Conservation (phyloP, 1,140 invertebrate genomes). For the Drusus annulatus region DNA sequence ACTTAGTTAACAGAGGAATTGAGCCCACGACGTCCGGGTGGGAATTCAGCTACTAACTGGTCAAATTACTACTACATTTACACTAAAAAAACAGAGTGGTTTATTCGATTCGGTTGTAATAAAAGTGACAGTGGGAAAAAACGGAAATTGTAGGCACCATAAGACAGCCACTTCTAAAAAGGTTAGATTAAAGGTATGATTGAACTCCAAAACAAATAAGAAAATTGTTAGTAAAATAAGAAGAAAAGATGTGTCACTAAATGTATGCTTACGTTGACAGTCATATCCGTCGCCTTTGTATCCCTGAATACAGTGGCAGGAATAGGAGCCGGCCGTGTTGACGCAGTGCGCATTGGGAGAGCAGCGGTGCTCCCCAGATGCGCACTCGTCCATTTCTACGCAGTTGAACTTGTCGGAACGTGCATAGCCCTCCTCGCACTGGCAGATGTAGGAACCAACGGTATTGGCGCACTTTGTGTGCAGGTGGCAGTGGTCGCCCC, state of each 20-base stretch:
- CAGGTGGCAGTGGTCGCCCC: slow-evolving; percentile 85
- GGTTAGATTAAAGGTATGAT: too few relatives aligned
- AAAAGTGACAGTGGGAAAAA: too few relatives aligned
- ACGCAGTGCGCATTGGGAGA: slow-evolving; percentile 85
- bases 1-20: too few relatives aligned
- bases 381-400: slow-evolving; percentile 86
- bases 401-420: slow-evolving; percentile 85
- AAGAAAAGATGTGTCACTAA: neutral
- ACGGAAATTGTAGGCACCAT: too few relatives aligned
- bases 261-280: slow-evolving; percentile 81
- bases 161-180: too few relatives aligned
- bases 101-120: too few relatives aligned
- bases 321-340: slow-evolving; percentile 89
- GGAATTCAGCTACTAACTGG: too few relatives aligned
- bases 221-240: too few relatives aligned
- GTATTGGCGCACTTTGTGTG: slow-evolving; percentile 88
- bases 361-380: slow-evolving; percentile 79
- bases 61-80: too few relatives aligned
- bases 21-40: too few relatives aligned
- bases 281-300: slow-evolving; percentile 87
- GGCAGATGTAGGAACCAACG: slow-evolving; percentile 84
- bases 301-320: slow-evolving; percentile 85
- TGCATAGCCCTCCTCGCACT: slow-evolving; percentile 86
- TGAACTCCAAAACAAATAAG: neutral
- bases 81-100: too few relatives aligned